Evolutionary conservation across 2,888 invertebrate genomes (phyloP).

Genomic region (Megaustenia siamemsis): DNA sequence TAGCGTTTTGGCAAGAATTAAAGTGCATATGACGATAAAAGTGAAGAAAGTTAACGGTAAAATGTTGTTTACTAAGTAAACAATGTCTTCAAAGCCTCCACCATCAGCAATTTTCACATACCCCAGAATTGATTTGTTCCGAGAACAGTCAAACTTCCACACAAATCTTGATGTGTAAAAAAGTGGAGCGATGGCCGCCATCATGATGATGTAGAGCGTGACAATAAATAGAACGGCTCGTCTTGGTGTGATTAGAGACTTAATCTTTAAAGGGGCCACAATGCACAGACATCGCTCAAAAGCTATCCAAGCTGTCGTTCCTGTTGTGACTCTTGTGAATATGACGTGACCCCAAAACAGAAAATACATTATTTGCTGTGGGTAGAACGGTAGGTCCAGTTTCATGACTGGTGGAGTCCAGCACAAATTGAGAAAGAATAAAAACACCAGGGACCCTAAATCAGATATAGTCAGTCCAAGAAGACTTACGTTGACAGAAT

Average conservation of each 20-base stretch:
- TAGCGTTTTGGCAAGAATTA: not conserved
- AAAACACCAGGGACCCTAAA: not conserved
- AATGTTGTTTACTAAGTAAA: not conserved
- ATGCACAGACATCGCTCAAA: constrained; percentile 14
- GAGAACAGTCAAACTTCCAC: not conserved
- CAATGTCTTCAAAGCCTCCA: not conserved
- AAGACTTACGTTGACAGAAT: constrained; percentile 18
- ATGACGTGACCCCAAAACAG: not conserved
- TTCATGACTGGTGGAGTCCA: not conserved
- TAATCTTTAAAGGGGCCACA: constrained; percentile 3
- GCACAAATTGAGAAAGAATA: not conserved
- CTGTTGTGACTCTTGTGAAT: constrained; percentile 11
- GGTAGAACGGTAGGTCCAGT: constrained; percentile 9
- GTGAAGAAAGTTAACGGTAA: not conserved
- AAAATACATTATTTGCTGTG: not conserved
- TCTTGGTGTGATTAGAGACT: not conserved
- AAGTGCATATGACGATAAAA: not conserved
- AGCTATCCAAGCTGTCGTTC: constrained; percentile 15
- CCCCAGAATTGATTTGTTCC: constrained; percentile 9
- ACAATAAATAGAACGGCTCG: not conserved
- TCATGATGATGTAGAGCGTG: not conserved
- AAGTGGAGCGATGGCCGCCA: not conserved
- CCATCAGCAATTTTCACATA: not conserved
- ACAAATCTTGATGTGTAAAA: not conserved
- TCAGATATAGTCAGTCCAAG: constrained; percentile 20